Evolutionary conservation across 2,797 vertebrate genomes (phyloP), one percentile per base, ranked within the genome.

Genomic region (Staurois parvus): DNA sequence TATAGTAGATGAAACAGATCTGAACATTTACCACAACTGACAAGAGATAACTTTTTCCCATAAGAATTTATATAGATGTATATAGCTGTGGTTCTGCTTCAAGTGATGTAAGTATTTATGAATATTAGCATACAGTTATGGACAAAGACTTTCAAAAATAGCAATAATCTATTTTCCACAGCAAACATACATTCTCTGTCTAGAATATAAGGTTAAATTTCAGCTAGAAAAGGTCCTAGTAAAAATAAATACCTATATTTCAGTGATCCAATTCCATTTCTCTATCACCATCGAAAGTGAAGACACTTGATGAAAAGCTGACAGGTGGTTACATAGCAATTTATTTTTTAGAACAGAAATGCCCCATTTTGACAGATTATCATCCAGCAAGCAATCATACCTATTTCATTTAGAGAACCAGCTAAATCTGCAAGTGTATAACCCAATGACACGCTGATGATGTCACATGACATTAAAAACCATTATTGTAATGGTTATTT

Each of bases 291-390:
- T 52, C 67, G n/a, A 68, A 67, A 83, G 28, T 48, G 62, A 67
- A 34, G 73, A 68, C 74, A 76, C 64, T 75, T 84, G 82, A 84
- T 83, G 17, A 80, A 89, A 89, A 81, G 76, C 2, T 67, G 6
- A 89, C 74, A 59, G 30, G 9, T 34, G 56, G 10, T 13, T 87
- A 89, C 34, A 73, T n/a, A 83, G 89, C 86, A 69, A 76, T 85
- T 88, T 83, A 69, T 84, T 84, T 72, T 76, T 40, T 66, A 59
- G 26, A 88, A 40, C 17, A 83, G 42, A 26, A 1, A 10, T 2
- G 1, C 9, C 13, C 5, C 0, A 72, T 7, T 70, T 81, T 88
- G 85, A 88, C 40, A 88, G 72, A 87, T 90, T 77, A 2, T 75
- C 56, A 87, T 80, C 28, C 68, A 69, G 12, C 30, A 72, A 87